These are phyloP conservation scores for Lysiphlebus fabarum DNA, from an alignment of 1,140 invertebrate genomes.

Conservation along the genomic window DNA sequence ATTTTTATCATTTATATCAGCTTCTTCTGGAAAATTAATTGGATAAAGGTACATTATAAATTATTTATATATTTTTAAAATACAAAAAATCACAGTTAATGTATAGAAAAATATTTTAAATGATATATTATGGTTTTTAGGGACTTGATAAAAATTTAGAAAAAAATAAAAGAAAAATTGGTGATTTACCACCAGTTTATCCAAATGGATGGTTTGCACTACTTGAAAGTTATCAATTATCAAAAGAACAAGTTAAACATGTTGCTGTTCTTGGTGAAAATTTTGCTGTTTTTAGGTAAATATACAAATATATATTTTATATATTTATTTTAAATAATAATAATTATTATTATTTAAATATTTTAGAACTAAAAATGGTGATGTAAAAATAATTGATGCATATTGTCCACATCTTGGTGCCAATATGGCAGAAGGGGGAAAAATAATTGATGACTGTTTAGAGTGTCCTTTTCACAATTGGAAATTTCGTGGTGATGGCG, in stretches of 20 bases:
- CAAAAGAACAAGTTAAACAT: slow-evolving; percentile 60
- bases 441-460: slow-evolving; percentile 71
- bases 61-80: slow-evolving; percentile 3
- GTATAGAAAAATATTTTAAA: slow-evolving; percentile 28
- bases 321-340: background rate
- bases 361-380: slow-evolving; percentile 56
- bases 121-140: no score
- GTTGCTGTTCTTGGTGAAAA: slow-evolving; percentile 72
- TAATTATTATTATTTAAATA: background rate
- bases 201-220: slow-evolving; percentile 89
- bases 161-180: slow-evolving; percentile 50
- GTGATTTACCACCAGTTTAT: slow-evolving; percentile 74
- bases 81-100: background rate
- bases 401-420: slow-evolving; percentile 89
- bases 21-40: slow-evolving; percentile 47
- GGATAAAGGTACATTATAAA: slow-evolving; percentile 40
- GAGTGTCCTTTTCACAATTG: slow-evolving; percentile 89
- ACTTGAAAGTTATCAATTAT: slow-evolving; percentile 67
- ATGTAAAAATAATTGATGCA: slow-evolving; percentile 72
- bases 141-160: no score
- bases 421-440: slow-evolving; percentile 75
- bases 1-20: slow-evolving; percentile 32
- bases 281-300: slow-evolving; percentile 72
- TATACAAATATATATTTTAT: background rate
- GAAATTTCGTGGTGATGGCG: slow-evolving; percentile 73